Evolutionary conservation across 1,140 invertebrate species (phyloP).

Genomic region (Dreissena polymorpha): DNA sequence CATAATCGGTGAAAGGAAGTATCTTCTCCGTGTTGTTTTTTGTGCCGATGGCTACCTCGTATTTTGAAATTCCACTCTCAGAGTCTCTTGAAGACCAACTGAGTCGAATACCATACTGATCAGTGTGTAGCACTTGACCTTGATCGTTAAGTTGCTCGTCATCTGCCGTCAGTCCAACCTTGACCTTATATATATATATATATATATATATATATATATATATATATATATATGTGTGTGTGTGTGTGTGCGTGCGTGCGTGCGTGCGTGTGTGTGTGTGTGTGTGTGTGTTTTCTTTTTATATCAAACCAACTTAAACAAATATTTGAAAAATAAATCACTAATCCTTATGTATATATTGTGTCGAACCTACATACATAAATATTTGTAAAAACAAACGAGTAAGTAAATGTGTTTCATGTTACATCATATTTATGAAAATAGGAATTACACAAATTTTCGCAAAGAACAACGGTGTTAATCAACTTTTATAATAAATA

Average conservation of each 20-base stretch:
- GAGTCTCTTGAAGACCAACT: conserved; percentile 57
- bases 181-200: conserved; percentile 16
- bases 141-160: conserved; percentile 59
- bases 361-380: not conserved
- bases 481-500: no score
- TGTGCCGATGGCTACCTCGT: conserved; percentile 54
- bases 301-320: no score
- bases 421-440: no score
- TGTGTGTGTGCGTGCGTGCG: not conserved
- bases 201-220: conserved; percentile 10
- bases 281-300: not conserved
- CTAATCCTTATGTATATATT: no score
- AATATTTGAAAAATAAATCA: no score
- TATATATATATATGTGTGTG: conserved; percentile 30
- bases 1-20: not conserved
- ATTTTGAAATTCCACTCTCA: conserved; percentile 52
- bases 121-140: conserved; percentile 44
- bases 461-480: no score
- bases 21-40: conserved; percentile 5
- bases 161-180: conserved; percentile 40
- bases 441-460: no score
- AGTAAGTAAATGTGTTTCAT: no score
- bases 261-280: not conserved
- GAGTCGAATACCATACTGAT: conserved; percentile 44
- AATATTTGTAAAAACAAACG: not conserved